These are phyloP conservation scores for Corydoras maculifer DNA, from an alignment of 2,113 vertebrate species.

Conservation along the genomic window DNA sequence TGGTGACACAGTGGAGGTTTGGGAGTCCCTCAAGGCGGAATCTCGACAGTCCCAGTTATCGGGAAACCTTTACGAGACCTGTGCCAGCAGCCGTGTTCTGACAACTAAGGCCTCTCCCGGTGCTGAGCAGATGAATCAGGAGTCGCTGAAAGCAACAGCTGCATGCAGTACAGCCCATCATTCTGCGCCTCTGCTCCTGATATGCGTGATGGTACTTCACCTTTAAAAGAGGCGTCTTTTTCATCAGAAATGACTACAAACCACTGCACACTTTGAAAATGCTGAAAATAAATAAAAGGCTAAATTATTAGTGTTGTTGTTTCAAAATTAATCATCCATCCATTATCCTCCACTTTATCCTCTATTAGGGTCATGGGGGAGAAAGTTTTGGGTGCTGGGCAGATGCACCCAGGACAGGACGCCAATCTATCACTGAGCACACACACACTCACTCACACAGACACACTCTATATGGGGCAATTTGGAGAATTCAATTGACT, in stretches of 20 bases:
- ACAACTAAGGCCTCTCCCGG: constrained; percentile 51
- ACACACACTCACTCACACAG: no score
- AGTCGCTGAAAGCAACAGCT: constrained; percentile 69
- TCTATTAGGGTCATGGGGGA: no score
- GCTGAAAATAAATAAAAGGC: no score
- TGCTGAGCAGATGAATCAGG: constrained; percentile 76
- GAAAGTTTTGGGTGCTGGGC: no score
- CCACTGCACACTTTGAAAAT: not conserved
- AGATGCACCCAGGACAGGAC: no score
- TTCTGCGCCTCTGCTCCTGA: constrained; percentile 47
- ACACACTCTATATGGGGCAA: no score
- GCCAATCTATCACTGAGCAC: no score
- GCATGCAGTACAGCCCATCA: not conserved
- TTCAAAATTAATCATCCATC: no score
- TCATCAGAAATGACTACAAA: not conserved
- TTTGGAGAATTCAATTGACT: no score
- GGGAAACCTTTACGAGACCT: constrained; percentile 85
- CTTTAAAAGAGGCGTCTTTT: not conserved
- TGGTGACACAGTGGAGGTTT: constrained; percentile 77
- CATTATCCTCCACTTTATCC: no score
- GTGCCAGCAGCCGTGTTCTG: constrained; percentile 60
- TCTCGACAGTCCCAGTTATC: constrained; percentile 81
- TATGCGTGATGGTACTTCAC: constrained; percentile 47
- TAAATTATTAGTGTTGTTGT: no score
- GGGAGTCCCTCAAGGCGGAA: constrained; percentile 86